Conservation (phyloP, 2,888 invertebrate species). For the Liodrosophila aerea region DNA sequence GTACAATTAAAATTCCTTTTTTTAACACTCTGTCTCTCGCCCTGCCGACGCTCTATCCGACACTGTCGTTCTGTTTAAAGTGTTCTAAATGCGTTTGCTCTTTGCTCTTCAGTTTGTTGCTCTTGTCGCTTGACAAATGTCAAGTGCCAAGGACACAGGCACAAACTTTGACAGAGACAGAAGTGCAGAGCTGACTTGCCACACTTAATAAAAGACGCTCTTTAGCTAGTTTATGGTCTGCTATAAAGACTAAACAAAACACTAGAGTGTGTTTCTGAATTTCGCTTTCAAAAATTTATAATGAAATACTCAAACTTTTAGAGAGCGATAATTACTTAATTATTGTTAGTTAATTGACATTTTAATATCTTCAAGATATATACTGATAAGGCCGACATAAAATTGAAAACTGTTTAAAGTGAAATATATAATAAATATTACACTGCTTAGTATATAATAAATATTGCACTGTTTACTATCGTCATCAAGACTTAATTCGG, state of each 20-base stretch:
- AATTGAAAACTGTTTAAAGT: no score
- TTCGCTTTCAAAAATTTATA: no score
- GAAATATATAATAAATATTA: no score
- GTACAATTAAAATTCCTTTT: slow-evolving; percentile 54
- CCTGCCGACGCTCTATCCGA: background rate
- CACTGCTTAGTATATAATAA: no score
- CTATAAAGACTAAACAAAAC: background rate
- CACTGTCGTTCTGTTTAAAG: background rate
- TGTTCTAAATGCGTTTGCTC: slow-evolving; percentile 1
- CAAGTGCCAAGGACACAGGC: slow-evolving; percentile 57
- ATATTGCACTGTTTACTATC: no score
- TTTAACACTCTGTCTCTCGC: background rate
- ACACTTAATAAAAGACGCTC: background rate
- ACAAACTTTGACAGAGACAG: background rate
- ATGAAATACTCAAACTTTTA: no score
- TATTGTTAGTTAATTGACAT: no score
- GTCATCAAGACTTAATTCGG: no score
- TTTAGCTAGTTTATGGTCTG: background rate
- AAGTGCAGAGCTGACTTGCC: background rate
- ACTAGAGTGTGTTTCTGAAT: no score
- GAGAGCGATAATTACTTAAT: no score
- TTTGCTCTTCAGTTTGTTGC: background rate
- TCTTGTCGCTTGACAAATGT: slow-evolving; percentile 52
- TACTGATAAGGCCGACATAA: no score
- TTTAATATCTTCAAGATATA: no score